Evolutionary conservation across 2,888 invertebrate genomes (phyloP).

Genomic region (Ichneumoninae sp.): DNA sequence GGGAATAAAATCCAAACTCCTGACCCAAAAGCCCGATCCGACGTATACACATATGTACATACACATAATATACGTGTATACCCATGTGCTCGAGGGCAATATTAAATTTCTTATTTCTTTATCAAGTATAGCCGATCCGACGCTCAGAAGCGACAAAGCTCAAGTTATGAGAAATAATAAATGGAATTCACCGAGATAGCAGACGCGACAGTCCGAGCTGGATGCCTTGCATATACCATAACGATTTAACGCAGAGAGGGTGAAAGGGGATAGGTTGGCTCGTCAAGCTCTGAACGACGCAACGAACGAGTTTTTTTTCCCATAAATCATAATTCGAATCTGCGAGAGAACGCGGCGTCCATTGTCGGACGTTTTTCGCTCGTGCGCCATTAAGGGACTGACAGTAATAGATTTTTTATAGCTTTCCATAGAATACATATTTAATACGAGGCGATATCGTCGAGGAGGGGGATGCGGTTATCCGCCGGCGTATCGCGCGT

Average conservation of each 20-base stretch:
- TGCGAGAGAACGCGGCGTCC: constrained; percentile 8
- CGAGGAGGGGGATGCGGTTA: constrained; percentile 3
- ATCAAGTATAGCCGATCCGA: not conserved
- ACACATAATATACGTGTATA: not conserved
- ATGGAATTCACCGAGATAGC: constrained; percentile 35
- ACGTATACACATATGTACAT: not conserved
- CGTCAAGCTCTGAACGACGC: constrained; percentile 24
- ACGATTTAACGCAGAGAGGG: not conserved
- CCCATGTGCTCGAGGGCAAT: not conserved
- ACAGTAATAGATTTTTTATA: constrained; percentile 20
- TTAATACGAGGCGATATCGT: constrained; percentile 3
- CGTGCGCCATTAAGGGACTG: constrained; percentile 13
- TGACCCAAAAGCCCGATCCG: constrained; percentile 22
- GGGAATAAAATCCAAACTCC: constrained; percentile 44
- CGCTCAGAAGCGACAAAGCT: constrained; percentile 3
- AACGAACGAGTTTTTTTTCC: constrained; percentile 43
- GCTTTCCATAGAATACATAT: not conserved
- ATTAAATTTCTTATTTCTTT: constrained; percentile 15
- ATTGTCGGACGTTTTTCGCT: not conserved
- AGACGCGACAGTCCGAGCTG: not conserved
- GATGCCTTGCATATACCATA: not conserved
- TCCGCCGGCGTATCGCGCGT: not conserved
- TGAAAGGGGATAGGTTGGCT: constrained; percentile 24
- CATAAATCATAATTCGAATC: constrained; percentile 54
- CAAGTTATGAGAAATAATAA: constrained; percentile 47